A percentile compares a stretch with the other conserved stretches of the same genome.
These are phyloP conservation scores for Allygus modestus DNA, from an alignment of 2,888 invertebrate genomes.

Conservation along the genomic window DNA sequence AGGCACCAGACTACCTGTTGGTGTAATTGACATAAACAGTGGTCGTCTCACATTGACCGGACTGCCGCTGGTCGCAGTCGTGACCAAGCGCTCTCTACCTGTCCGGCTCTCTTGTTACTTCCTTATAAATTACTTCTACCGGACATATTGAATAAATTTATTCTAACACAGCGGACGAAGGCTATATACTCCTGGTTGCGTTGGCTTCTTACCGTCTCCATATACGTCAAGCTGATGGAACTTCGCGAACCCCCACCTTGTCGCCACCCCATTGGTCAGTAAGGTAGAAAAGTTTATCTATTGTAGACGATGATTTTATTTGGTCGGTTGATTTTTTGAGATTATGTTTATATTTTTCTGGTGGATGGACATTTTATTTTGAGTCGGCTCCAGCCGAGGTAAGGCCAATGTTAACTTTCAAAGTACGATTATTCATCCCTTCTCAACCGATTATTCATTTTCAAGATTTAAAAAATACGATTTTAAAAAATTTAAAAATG, in stretches of 20 bases:
- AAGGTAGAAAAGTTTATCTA: no score
- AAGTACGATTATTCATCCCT: background rate
- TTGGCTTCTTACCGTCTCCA: background rate
- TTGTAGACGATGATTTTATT: no score
- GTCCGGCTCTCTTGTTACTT: background rate
- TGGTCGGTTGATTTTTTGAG: no score
- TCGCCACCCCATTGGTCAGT: no score
- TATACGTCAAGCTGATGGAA: background rate
- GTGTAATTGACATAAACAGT: background rate
- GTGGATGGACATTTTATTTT: no score
- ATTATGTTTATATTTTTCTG: no score
- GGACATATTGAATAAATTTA: constrained; percentile 3
- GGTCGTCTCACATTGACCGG: background rate
- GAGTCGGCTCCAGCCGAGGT: no score
- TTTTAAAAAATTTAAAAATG: no score
- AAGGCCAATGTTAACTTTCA: no score
- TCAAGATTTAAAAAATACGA: no score
- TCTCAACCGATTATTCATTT: background rate
- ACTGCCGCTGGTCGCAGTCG: background rate
- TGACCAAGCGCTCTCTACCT: background rate
- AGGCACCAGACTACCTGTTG: background rate
- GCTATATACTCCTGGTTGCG: background rate
- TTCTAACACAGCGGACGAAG: background rate
- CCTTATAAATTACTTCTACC: constrained; percentile 14
- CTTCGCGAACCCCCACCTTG: background rate